Evolutionary conservation across 2,113 vertebrate genomes (phyloP).

Genomic region (Tretioscincus oriximinensis): DNA sequence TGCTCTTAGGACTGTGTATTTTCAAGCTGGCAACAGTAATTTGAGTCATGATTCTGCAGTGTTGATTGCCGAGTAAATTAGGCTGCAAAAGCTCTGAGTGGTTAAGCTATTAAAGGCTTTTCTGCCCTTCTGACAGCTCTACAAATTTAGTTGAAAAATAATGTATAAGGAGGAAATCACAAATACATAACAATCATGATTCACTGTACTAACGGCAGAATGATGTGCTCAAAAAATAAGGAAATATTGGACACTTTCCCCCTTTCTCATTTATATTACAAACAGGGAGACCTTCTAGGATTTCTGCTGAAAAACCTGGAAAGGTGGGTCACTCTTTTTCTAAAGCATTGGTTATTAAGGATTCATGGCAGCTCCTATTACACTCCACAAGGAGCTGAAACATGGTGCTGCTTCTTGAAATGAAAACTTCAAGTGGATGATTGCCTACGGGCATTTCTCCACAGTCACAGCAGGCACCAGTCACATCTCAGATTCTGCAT

Average conservation of each 20-base stretch:
- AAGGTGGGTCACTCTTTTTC: neutral
- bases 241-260: too few species aligned
- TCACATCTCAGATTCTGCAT: conserved; percentile 19
- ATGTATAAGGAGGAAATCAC: neutral
- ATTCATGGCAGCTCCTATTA: neutral
- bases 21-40: neutral
- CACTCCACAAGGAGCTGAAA: neutral
- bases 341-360: conserved; percentile 6
- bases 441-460: conserved; percentile 16
- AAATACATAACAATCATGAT: neutral
- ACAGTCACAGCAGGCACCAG: conserved; percentile 13
- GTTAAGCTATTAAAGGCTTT: neutral
- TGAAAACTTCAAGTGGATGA: neutral
- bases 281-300: neutral
- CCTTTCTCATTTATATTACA: too few species aligned
- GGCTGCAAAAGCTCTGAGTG: neutral
- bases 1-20: neutral
- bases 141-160: neutral
- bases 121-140: neutral
- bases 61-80: neutral
- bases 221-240: fast-evolving
- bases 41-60: neutral
- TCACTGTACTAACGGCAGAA: neutral
- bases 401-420: conserved; percentile 1
- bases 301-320: neutral